phyloP scores from a whole-genome alignment of 1,140 invertebrate species.

The Eurosta solidaginis region DNA sequence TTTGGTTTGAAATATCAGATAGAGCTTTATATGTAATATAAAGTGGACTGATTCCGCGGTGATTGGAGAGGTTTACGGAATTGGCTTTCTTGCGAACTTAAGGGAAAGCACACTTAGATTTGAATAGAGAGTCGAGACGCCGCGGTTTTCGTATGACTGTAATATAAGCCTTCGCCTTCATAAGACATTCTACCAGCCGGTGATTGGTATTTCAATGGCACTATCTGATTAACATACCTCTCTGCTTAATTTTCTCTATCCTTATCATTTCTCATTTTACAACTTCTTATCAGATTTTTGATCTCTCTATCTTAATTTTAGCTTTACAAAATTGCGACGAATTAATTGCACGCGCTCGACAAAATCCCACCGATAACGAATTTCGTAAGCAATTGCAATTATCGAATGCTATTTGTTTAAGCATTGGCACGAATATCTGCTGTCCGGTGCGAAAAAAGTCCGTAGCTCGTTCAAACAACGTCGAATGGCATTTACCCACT shows the following conservation, averaged over 20 bases:
- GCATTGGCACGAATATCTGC: conserved; percentile 29
- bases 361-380: conserved; percentile 29
- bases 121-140: too few species aligned
- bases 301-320: not conserved
- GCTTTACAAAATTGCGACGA: conserved; percentile 25
- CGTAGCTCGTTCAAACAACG: not conserved
- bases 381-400: conserved; percentile 5
- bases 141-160: too few species aligned
- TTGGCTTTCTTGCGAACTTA: too few species aligned
- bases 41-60: too few species aligned
- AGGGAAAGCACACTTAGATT: too few species aligned
- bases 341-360: not conserved
- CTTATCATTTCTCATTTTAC: not conserved
- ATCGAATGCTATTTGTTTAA: conserved; percentile 26
- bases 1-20: too few species aligned
- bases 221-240: too few species aligned
- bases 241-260: not conserved
- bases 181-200: too few species aligned
- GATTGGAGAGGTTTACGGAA: too few species aligned
- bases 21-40: too few species aligned
- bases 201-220: too few species aligned
- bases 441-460: conserved; percentile 22
- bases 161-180: too few species aligned
- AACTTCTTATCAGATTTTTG: not conserved
- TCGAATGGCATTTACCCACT: not conserved